phyloP scores from a whole-genome alignment of 2,888 invertebrate genomes.

The Margaritifera margaritifera region DNA sequence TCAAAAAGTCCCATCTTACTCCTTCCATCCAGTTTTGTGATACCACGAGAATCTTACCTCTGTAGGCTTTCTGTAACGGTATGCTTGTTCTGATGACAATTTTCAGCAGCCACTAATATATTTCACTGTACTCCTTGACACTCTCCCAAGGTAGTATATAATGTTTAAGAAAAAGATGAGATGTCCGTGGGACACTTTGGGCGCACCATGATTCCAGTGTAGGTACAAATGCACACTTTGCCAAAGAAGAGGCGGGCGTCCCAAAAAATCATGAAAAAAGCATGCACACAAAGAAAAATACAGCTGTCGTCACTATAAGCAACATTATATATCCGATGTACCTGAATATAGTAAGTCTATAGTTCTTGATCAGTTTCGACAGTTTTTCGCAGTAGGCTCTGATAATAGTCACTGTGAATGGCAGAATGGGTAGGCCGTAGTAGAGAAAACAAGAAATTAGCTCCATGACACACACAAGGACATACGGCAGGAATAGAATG shows the following conservation, averaged over 20 bases:
- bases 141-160: conserved; percentile 35
- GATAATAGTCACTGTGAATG: conserved; percentile 20
- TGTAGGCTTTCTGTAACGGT: conserved; percentile 10
- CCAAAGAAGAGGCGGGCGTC: conserved; percentile 35
- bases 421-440: conserved; percentile 31
- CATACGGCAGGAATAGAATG: conserved; percentile 18
- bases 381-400: conserved; percentile 20
- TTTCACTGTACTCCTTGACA: conserved; percentile 16
- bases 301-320: conserved; percentile 2
- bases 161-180: conserved; percentile 34
- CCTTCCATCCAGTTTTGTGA: conserved; percentile 17
- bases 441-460: conserved; percentile 14
- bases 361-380: not conserved
- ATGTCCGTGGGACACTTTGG: conserved; percentile 37
- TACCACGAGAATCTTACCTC: conserved; percentile 11
- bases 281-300: conserved; percentile 30
- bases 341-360: not conserved
- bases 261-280: conserved; percentile 38
- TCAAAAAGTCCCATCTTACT: conserved; percentile 26
- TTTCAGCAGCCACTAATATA: conserved; percentile 23
- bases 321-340: not conserved
- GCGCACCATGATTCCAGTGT: conserved; percentile 39
- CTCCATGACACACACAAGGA: conserved; percentile 25
- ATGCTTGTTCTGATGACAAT: conserved; percentile 13
- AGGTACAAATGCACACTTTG: conserved; percentile 35